Evolutionary conservation across 2,888 invertebrate species (phyloP), one percentile per base, ranked within the genome.

Genomic region (Zele albiditarsus): DNA sequence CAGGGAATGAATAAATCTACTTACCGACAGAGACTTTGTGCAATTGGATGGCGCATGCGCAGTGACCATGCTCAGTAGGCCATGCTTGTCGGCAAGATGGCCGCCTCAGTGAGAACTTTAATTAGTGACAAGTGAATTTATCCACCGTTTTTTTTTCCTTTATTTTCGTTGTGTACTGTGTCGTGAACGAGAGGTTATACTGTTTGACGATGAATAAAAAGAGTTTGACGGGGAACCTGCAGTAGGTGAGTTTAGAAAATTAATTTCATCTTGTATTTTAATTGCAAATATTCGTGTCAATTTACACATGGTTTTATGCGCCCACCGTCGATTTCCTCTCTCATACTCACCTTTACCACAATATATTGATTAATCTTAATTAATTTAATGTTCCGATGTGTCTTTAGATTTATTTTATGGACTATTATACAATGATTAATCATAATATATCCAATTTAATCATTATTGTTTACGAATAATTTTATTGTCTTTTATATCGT

Each of bases 91-190:
- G 82, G 81, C 82, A 86, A 82, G 81, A 86, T 86, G 86, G 86
- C 86, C 79, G 86, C 82, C 80, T 78, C 80, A 78, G 82, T 71
- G 80, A 82, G 82, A 80, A 77, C 81, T 82, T 84, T 82, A 83
- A 82, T 83, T 80, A 83, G 84, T 85, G 86, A 85, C 82, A 84
- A 86, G 85, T 85, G 84, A 83, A 78, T 80, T 77, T 78, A 79
- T 79, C 76, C 65, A 74, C 82, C 80, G 82, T 80, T 82, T 84
- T 82, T 80, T 82, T 84, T 79, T 78, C 38, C 10, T 12, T 12
- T 82, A 79, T 82, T 84, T 80, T 78, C 38, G 77, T 74, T 53
- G 75, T 75, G 78, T 74, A 69, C 73, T 74, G 84, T 82, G 81
- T 77, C 76, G 78, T 77, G 74, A 73, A 73, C 67, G 73, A 76